Evolutionary conservation across 2,797 vertebrate genomes (phyloP), one percentile per base, ranked within the genome.

Genomic region (Rhynchonycteris naso): DNA sequence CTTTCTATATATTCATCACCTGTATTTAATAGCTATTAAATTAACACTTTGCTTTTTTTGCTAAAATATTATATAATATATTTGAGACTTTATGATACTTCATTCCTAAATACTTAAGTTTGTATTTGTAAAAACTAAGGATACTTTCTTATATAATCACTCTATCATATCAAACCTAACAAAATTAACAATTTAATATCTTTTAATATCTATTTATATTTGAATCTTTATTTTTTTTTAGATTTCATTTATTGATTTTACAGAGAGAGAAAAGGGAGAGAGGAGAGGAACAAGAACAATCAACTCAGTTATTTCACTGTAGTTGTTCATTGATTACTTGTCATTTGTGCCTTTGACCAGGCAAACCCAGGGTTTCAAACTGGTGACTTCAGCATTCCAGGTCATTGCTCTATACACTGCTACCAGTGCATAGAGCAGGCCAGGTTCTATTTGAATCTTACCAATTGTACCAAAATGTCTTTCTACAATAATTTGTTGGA

Each of bases 111-210:
- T 84, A 74, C 16, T 56, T 74, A 65, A 79, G 50, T 88, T 35
- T 69, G n/a, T 65, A 76, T 91, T 93, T 87, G 69, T 87, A 54
- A 80, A 90, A 96, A 69, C 30, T 65, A 83, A 72, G 38, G 50
- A 82, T 13, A 38, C 14, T 63, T 84, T 76, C 13, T 85, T 86
- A 65, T 21, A 66, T 87, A 88, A 58, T 43, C 65, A 88, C 19
- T 75, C 33, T 68, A 65, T 8, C 21, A 26, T 72, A 85, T 88
- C 74, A 78, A 16, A 82, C 58, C 35, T 72, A 43, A 56, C 14
- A 95, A 71, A 89, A 78, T 79, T 74, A 68, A 65, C n/a, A 85
- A 4, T 76, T 85, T 33, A 87, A 30, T 79, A 68, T 88, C 21
- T 33, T 74, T 35, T 84, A 87, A 38, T 83, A 58, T 5, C 21